Conservation (phyloP, 2,113 vertebrate species). For the Scomber japonicus region DNA sequence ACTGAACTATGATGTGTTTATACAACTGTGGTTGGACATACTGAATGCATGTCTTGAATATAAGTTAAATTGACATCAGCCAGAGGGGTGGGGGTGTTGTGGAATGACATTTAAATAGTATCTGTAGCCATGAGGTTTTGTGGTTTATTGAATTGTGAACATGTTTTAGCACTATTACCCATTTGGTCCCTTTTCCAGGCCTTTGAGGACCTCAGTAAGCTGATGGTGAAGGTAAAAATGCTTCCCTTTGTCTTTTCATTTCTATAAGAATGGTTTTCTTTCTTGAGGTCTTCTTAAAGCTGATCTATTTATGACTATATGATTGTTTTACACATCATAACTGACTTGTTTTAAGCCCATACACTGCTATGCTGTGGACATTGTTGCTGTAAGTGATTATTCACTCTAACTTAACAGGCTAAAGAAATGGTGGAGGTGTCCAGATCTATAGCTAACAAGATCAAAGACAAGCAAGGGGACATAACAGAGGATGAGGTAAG, state of each 20-base stretch:
- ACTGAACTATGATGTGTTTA: slow-evolving; percentile 12
- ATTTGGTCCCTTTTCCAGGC: slow-evolving; percentile 84
- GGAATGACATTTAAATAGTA: slow-evolving; percentile 48
- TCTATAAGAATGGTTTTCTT: neutral
- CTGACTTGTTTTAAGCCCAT: neutral
- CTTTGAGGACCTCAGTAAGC: slow-evolving; percentile 97
- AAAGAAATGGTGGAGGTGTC: slow-evolving; percentile 99
- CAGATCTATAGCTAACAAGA: slow-evolving; percentile 97
- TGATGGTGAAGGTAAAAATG: slow-evolving; percentile 95
- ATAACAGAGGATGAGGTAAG: slow-evolving; percentile 98
- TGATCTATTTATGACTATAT: neutral
- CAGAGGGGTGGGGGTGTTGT: neutral
- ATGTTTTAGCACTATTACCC: slow-evolving; percentile 23
- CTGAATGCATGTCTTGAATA: slow-evolving; percentile 6
- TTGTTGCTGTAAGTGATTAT: neutral
- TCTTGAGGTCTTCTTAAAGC: neutral
- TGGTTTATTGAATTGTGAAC: slow-evolving; percentile 43
- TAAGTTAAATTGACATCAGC: slow-evolving; percentile 1
- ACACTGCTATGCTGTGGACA: neutral
- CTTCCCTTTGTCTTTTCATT: neutral
- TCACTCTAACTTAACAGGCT: slow-evolving; percentile 85
- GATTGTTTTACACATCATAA: slow-evolving; percentile 10
- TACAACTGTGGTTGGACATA: neutral
- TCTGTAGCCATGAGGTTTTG: slow-evolving; percentile 41
- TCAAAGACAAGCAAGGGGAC: slow-evolving; percentile 98